Percentiles rank a stretch among this genome's conserved stretches.
phyloP scores from a whole-genome alignment of 2,797 vertebrate species.

The Anolis apletophallus region DNA sequence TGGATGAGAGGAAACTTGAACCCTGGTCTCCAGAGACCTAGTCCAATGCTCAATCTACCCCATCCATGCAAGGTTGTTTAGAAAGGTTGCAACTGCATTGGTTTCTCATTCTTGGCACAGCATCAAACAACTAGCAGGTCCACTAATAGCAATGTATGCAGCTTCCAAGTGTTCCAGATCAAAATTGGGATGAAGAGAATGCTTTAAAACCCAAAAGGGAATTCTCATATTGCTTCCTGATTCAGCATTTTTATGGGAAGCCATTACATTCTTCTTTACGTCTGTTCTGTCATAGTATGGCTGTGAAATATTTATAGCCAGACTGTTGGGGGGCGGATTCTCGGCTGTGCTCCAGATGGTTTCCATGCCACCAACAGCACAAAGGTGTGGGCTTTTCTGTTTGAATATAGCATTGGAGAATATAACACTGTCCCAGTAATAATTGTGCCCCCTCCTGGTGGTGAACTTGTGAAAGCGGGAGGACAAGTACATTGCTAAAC shows the following conservation, averaged over 20 bases:
- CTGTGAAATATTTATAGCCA: constrained; percentile 16
- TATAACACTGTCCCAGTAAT: neutral
- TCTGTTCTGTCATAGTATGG: constrained; percentile 29
- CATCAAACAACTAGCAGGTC: neutral
- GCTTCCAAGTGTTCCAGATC: constrained; percentile 8
- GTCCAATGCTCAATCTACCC: neutral
- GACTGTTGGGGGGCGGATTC: neutral
- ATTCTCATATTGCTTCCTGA: constrained; percentile 34
- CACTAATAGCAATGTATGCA: neutral
- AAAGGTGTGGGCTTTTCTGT: accelerated
- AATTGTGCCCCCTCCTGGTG: accelerated
- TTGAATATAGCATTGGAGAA: constrained; percentile 5
- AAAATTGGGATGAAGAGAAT: neutral
- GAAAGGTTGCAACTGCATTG: neutral
- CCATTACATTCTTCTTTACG: constrained; percentile 3
- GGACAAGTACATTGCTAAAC: neutral
- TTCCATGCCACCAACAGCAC: neutral
- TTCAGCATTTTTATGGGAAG: constrained; percentile 23
- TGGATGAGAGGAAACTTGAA: too few species aligned
- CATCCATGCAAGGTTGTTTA: neutral
- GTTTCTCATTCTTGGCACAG: neutral
- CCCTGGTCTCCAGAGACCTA: too few species aligned
- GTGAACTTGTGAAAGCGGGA: neutral
- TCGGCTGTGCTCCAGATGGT: neutral
- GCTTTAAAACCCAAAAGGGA: neutral